These are phyloP conservation scores for Heteronetta atricapilla DNA, from an alignment of 2,113 vertebrate genomes.

Conservation along the genomic window DNA sequence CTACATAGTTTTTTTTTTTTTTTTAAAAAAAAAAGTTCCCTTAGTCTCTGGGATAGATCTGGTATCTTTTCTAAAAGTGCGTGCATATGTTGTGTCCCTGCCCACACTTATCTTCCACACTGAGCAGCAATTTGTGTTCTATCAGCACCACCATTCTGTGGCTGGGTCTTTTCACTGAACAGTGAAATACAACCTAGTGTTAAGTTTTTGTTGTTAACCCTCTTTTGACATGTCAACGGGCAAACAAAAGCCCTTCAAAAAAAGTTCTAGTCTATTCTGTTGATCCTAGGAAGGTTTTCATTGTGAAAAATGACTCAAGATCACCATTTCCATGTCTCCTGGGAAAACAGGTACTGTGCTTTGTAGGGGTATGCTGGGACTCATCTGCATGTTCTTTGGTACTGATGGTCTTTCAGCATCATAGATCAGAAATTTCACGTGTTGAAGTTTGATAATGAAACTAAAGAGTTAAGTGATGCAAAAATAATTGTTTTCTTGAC, in stretches of 20 bases:
- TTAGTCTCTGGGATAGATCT: background rate
- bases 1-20: background rate
- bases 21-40: background rate
- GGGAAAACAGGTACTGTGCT: background rate
- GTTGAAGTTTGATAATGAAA: background rate
- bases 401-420: background rate
- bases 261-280: background rate
- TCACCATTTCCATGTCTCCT: background rate
- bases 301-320: background rate
- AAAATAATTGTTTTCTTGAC: slow-evolving; percentile 53
- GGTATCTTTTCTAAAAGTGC: background rate
- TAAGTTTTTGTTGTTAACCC: background rate
- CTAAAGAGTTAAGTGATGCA: background rate
- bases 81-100: background rate
- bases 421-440: background rate
- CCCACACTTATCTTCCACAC: background rate
- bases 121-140: background rate
- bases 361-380: background rate
- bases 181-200: background rate
- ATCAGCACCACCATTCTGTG: background rate
- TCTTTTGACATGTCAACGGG: background rate
- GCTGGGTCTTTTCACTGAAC: background rate
- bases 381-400: background rate
- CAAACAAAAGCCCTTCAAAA: background rate
- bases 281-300: background rate